Conservation (phyloP, 2,888 invertebrate species). For the Sylvicola fuscatus region DNA sequence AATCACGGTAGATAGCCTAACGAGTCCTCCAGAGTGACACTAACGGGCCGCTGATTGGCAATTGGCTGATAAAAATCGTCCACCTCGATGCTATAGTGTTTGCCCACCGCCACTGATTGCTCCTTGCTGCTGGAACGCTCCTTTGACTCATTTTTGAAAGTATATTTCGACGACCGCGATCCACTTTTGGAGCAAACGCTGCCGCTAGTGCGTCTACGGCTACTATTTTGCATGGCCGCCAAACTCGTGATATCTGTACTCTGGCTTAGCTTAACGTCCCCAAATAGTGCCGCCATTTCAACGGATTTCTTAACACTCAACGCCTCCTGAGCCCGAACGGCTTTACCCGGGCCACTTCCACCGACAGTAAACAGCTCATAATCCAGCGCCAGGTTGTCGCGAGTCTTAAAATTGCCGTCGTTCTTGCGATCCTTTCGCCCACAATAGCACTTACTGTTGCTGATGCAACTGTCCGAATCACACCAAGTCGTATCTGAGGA, state of each 20-base stretch:
- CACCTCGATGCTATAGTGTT: slow-evolving; percentile 1
- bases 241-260: slow-evolving; percentile 41
- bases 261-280: slow-evolving; percentile 50
- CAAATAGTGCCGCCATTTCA: slow-evolving; percentile 71
- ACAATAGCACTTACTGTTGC: slow-evolving; percentile 77
- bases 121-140: background rate
- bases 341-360: slow-evolving; percentile 27
- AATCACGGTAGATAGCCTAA: slow-evolving; percentile 26
- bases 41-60: slow-evolving; percentile 15
- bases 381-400: slow-evolving; percentile 51
- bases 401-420: slow-evolving; percentile 15
- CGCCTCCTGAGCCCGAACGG: slow-evolving; percentile 41
- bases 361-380: slow-evolving; percentile 44
- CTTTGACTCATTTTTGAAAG: background rate
- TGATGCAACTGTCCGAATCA: slow-evolving; percentile 69
- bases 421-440: slow-evolving; percentile 14
- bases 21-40: slow-evolving; percentile 26
- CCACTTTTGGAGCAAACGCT: background rate
- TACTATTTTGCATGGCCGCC: slow-evolving; percentile 12
- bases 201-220: background rate
- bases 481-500: slow-evolving; percentile 34
- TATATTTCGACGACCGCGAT: background rate
- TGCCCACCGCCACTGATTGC: no score
- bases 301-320: slow-evolving; percentile 73
- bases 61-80: slow-evolving; percentile 19